Evolutionary conservation across 1,140 invertebrate genomes (phyloP), one percentile per base, ranked within the genome.

Genomic region (Brachionus rubens): DNA sequence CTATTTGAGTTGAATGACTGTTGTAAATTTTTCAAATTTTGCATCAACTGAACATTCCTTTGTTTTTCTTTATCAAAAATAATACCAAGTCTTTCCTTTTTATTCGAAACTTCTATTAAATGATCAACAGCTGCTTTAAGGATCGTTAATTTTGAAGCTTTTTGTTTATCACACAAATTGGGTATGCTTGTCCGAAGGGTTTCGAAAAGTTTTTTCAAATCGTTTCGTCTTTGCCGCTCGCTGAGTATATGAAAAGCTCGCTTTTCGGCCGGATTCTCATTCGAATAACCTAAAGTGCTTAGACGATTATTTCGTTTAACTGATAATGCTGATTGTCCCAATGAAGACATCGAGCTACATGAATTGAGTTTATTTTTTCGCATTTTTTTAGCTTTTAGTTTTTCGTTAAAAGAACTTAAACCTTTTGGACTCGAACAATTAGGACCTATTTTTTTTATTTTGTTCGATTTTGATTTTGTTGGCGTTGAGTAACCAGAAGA

Each of bases 181-280:
- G 72, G 72, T 59, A 76, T 56, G n/a, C 40, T 59, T 36, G 52
- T 76, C 56, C 52, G 40, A 10, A 76, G 12, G 3, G 48, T 59
- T 56, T 76, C 72, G 36, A 76, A 76, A 3, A 54, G 16, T 46
- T 76, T 59, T 62, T 76, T 76, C 21, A 76, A 76, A 9, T 76
- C 72, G 19, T 76, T 76, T 7, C 72, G 48, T 0, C 72, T 28
- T 26, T 76, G 48, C 26, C 72, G 28, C 24, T 76, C 72, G n/a
- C 48, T 76, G 6, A 54, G 36, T 12, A 76, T 76, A 30, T 76
- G 72, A 40, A 76, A 54, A 2, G 48, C 72, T 33, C 72, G 50
- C 30, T 76, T 76, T 30, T 72, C 68, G 10, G 68, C 68, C 47
- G 68, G 68, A 72, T 72, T 72, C 10, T 72, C 68, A 21, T 26